Evolutionary conservation across 2,113 vertebrate genomes (phyloP).

Genomic region (Stegastes partitus): DNA sequence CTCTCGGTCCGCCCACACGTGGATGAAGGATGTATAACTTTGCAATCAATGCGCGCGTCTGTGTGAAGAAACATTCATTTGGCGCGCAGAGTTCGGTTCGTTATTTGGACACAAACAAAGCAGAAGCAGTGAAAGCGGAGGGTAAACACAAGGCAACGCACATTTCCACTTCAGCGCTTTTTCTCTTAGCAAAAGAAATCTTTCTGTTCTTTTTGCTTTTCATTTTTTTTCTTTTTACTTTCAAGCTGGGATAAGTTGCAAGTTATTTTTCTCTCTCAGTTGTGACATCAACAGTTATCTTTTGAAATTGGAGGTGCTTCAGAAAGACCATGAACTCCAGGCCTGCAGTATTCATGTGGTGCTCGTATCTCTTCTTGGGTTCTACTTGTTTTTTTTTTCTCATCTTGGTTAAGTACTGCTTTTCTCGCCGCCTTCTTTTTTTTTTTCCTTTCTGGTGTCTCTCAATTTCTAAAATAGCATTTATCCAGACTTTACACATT

Average conservation of each 20-base stretch:
- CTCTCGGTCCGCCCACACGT: slow-evolving; percentile 34
- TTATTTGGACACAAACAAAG: slow-evolving; percentile 2
- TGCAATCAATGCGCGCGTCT: slow-evolving; percentile 17
- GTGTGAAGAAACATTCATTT: slow-evolving; percentile 7
- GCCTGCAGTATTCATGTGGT: neutral
- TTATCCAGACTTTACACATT: too few relatives aligned
- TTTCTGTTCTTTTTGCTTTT: neutral
- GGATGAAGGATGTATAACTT: slow-evolving; percentile 28
- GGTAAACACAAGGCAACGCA: neutral
- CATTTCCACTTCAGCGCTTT: neutral
- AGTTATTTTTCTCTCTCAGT: neutral
- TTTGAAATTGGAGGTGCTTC: neutral
- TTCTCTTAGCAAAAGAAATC: neutral
- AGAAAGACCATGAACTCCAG: slow-evolving; percentile 6
- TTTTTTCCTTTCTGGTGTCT: too few relatives aligned
- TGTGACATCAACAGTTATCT: neutral
- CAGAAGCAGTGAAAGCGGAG: neutral
- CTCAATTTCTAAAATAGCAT: too few relatives aligned
- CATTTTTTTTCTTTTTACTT: neutral
- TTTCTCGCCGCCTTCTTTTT: neutral
- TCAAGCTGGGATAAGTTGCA: too few relatives aligned
- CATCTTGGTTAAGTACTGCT: neutral
- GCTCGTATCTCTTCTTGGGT: neutral
- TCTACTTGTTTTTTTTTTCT: neutral
- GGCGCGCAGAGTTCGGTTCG: neutral